Evolutionary conservation across 2,113 vertebrate species (phyloP).

Genomic region (Cyprinus carpio): DNA sequence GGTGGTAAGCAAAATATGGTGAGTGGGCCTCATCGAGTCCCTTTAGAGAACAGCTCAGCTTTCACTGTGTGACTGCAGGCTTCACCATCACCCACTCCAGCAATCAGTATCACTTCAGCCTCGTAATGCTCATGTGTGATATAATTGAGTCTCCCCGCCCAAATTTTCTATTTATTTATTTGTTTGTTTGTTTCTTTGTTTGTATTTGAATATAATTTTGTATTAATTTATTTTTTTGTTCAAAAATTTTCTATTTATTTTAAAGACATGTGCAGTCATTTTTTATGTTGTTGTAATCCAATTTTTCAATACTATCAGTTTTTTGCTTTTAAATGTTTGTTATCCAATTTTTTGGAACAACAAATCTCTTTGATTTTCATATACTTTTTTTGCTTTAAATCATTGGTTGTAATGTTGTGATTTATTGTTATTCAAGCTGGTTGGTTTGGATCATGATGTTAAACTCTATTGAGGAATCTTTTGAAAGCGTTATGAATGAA

Average conservation of each 20-base stretch:
- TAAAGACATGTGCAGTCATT: no score
- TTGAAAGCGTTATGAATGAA: neutral
- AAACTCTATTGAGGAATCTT: neutral
- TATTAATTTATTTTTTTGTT: no score
- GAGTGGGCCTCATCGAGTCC: neutral
- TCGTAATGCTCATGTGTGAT: neutral
- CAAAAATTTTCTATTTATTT: no score
- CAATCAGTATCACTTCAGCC: conserved; percentile 4
- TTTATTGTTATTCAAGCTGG: neutral
- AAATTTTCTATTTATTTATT: neutral
- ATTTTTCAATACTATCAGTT: no score
- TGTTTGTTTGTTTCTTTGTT: neutral
- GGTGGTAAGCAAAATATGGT: neutral
- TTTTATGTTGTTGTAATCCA: no score
- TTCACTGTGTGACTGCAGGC: neutral
- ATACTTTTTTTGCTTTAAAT: neutral
- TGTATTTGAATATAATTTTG: neutral
- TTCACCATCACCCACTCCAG: conserved; percentile 25
- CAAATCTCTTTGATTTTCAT: no score
- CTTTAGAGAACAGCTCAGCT: conserved; percentile 9
- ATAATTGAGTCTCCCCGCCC: neutral
- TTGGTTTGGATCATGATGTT: neutral
- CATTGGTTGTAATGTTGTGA: neutral
- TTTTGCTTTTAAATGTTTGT: no score
- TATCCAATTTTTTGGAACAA: no score